A percentile compares a stretch with the other conserved stretches of the same genome.
Conservation (phyloP, 2,888 invertebrate species). For the Metopia argyrocephala region DNA sequence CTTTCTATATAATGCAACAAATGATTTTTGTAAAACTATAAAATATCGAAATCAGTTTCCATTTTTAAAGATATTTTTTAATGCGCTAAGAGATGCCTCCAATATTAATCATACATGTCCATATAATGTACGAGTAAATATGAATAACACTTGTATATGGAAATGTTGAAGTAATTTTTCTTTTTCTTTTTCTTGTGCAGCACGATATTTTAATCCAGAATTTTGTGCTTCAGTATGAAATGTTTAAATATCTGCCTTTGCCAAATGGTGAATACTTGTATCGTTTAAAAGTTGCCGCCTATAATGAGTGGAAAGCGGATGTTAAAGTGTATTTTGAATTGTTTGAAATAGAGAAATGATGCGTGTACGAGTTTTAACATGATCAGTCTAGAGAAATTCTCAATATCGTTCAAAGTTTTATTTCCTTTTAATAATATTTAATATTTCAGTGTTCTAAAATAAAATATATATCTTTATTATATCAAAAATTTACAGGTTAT, state of each 20-base stretch:
- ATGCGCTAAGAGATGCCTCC: background rate
- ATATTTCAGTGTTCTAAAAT: too few relatives aligned
- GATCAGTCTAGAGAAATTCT: too few relatives aligned
- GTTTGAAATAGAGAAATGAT: too few relatives aligned
- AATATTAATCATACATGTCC: conserved; percentile 54
- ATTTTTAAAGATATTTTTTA: background rate
- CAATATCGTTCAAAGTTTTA: too few relatives aligned
- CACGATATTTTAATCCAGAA: conserved; percentile 27
- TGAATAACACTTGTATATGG: background rate
- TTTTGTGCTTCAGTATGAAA: conserved; percentile 4
- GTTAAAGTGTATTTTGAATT: conserved; percentile 30
- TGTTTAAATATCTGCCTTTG: conserved; percentile 29
- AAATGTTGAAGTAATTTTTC: background rate
- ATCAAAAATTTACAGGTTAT: too few relatives aligned
- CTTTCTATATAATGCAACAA: conserved; percentile 5
- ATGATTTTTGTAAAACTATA: conserved; percentile 2
- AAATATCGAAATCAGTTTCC: background rate
- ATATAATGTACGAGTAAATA: conserved; percentile 31
- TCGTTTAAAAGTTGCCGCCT: conserved; percentile 11
- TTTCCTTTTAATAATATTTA: too few relatives aligned
- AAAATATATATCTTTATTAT: too few relatives aligned
- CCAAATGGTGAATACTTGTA: conserved; percentile 38
- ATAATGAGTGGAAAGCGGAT: conserved; percentile 33
- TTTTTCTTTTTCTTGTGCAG: conserved; percentile 4
- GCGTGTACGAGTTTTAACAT: too few relatives aligned